Evolutionary conservation across 2,113 vertebrate species (phyloP).

Genomic region (Cepphus grylle): DNA sequence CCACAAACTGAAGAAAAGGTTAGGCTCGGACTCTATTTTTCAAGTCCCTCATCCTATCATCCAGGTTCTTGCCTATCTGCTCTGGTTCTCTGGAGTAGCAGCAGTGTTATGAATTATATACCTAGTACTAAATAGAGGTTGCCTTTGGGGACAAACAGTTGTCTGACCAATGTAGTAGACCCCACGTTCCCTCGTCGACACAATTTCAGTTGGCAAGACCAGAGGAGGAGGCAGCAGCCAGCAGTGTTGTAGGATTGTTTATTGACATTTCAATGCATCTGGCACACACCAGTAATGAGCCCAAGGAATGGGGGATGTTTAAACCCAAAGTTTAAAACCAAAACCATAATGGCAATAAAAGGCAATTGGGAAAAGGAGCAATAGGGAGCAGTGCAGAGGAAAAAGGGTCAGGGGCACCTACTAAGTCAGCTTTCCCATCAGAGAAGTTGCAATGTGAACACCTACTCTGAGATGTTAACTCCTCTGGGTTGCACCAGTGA

Average conservation of each 20-base stretch:
- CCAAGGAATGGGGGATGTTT: neutral
- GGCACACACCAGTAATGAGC: neutral
- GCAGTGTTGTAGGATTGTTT: neutral
- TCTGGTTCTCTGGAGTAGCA: neutral
- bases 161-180: neutral
- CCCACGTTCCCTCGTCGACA: neutral
- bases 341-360: neutral
- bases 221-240: neutral
- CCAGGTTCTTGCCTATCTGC: neutral
- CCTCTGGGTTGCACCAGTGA: neutral
- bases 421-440: neutral
- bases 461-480: neutral
- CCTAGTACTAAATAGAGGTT: neutral
- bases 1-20: neutral
- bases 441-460: neutral
- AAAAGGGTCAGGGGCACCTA: neutral
- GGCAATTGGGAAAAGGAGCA: neutral
- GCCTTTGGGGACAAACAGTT: neutral
- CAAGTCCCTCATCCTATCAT: neutral
- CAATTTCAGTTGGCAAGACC: neutral
- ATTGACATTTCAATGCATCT: neutral
- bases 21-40: accelerated
- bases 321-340: neutral
- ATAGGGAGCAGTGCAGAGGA: neutral
- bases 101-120: accelerated